A percentile compares a stretch with the other conserved stretches of the same genome.
These are phyloP conservation scores for Gasteruption jaculator DNA, from an alignment of 2,888 invertebrate genomes.

Conservation along the genomic window DNA sequence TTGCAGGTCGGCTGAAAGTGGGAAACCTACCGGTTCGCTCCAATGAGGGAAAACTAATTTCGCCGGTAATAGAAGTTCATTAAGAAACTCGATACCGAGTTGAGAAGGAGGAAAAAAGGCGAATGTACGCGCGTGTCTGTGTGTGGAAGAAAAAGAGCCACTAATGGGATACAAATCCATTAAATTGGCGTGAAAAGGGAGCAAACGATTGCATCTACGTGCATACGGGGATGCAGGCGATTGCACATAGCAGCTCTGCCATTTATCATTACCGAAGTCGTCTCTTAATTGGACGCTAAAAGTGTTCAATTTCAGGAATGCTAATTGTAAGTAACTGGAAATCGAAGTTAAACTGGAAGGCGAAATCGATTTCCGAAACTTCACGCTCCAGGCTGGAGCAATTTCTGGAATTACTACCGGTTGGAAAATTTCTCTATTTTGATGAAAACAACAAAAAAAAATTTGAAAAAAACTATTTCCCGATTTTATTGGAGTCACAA, in stretches of 20 bases:
- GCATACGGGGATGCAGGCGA: not conserved
- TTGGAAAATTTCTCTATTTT: constrained; percentile 1
- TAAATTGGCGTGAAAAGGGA: too few species aligned
- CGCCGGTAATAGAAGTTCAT: too few species aligned
- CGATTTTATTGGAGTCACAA: too few species aligned
- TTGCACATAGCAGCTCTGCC: too few species aligned
- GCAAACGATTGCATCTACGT: constrained; percentile 12
- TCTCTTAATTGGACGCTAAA: too few species aligned
- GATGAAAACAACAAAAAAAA: not conserved
- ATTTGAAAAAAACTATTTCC: not conserved
- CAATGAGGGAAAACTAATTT: too few species aligned
- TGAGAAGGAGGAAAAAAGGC: not conserved
- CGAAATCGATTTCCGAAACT: not conserved
- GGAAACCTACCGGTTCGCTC: too few species aligned
- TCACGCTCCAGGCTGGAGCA: not conserved
- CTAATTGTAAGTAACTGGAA: not conserved
- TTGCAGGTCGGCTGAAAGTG: too few species aligned
- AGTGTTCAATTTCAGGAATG: too few species aligned
- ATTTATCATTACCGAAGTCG: too few species aligned
- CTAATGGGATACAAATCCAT: too few species aligned
- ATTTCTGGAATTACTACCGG: not conserved
- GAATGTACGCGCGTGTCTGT: constrained; percentile 12
- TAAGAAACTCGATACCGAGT: not conserved
- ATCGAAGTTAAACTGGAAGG: not conserved
- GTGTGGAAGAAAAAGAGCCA: too few species aligned